A percentile compares a stretch with the other conserved stretches of the same genome.
phyloP scores from a whole-genome alignment of 1,140 invertebrate species.

The Trigoniulus corallinus region DNA sequence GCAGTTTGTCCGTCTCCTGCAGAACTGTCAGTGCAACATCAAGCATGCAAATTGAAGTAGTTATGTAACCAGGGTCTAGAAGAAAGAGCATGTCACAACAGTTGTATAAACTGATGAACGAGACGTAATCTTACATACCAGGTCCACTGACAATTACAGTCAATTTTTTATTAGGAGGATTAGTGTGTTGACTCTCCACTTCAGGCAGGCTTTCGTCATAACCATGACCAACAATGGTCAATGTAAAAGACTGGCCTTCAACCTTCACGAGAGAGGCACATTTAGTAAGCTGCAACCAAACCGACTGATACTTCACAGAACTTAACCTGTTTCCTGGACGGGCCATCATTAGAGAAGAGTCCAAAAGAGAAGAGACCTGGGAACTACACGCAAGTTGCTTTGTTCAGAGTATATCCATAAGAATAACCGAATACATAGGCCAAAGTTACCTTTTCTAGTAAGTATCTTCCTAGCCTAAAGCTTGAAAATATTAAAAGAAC shows the following conservation, averaged over 20 bases:
- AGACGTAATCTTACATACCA: constrained; percentile 16
- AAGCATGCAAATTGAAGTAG: constrained; percentile 53
- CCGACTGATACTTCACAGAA: constrained; percentile 1
- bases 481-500: constrained; percentile 47
- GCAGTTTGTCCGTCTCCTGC: constrained; percentile 56
- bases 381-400: constrained; percentile 32
- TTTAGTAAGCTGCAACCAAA: not conserved
- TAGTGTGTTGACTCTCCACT: constrained; percentile 38
- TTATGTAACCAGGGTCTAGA: constrained; percentile 62
- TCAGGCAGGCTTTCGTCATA: constrained; percentile 49
- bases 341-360: constrained; percentile 43
- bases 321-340: constrained; percentile 35
- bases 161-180: constrained; percentile 45
- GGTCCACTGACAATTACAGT: constrained; percentile 38
- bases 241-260: constrained; percentile 40
- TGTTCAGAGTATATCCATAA: not conserved
- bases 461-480: constrained; percentile 39
- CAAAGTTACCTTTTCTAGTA: constrained; percentile 42
- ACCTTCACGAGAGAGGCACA: constrained; percentile 20
- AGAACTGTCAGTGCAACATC: constrained; percentile 55
- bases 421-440: constrained; percentile 5
- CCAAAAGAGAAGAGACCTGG: constrained; percentile 58
- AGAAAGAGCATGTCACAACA: not conserved
- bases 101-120: not conserved
- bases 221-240: constrained; percentile 54